phyloP scores from a whole-genome alignment of 2,888 invertebrate genomes.

The Cheilosia soror region DNA sequence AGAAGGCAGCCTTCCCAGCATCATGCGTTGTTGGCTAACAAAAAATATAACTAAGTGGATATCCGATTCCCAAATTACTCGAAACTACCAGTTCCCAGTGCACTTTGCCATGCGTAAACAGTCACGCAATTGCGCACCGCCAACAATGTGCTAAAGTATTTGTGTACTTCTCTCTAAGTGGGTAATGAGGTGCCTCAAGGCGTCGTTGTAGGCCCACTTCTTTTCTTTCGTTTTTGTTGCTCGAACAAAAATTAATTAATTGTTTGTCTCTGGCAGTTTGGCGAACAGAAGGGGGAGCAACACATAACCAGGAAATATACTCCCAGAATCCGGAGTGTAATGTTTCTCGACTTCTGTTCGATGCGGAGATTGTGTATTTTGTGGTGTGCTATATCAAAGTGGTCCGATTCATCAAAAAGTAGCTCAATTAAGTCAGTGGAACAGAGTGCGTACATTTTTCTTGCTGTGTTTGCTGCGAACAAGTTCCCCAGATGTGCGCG shows the following conservation, averaged over 20 bases:
- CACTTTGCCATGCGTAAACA: constrained; percentile 40
- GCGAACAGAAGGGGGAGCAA: background rate
- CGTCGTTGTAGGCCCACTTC: constrained; percentile 41
- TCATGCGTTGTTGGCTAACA: constrained; percentile 10
- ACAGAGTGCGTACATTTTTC: constrained; percentile 33
- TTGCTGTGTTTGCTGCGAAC: constrained; percentile 19
- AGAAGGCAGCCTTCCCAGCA: constrained; percentile 2
- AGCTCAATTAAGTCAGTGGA: constrained; percentile 45
- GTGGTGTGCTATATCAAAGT: constrained; percentile 28
- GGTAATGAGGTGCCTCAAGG: constrained; percentile 70
- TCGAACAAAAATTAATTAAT: constrained; percentile 22
- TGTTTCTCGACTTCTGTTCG: constrained; percentile 36
- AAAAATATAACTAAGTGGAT: constrained; percentile 28
- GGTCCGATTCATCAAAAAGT: constrained; percentile 54
- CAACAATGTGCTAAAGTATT: constrained; percentile 65
- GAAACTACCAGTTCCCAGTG: constrained; percentile 33
- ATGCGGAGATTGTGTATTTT: background rate
- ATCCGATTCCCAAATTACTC: constrained; percentile 55
- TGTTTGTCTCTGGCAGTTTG: constrained; percentile 17
- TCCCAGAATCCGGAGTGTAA: constrained; percentile 6
- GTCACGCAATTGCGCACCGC: constrained; percentile 49
- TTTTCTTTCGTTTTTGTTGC: background rate
- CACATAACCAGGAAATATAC: constrained; percentile 36
- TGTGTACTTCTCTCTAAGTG: constrained; percentile 53
- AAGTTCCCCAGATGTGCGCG: constrained; percentile 51